Percentiles rank a stretch among this genome's conserved stretches.
Evolutionary conservation across 2,113 vertebrate species (phyloP).

Genomic region (Trichechus manatus): DNA sequence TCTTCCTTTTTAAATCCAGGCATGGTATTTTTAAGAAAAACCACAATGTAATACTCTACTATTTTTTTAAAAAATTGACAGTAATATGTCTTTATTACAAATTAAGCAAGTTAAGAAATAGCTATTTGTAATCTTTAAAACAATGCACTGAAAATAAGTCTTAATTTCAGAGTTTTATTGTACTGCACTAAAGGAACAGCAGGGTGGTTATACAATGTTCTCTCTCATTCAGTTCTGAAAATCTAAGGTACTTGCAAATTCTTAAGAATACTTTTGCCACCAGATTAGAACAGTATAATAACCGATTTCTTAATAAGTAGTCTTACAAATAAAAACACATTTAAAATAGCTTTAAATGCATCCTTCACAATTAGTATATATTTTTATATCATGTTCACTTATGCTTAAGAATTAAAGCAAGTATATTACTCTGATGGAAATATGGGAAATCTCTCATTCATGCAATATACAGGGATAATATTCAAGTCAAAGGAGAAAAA

Average conservation of each 20-base stretch:
- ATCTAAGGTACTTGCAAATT: constrained; percentile 80
- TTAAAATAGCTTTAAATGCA: constrained; percentile 81
- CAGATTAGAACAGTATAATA: constrained; percentile 75
- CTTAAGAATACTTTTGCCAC: constrained; percentile 81
- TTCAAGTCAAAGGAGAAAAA: constrained; percentile 68
- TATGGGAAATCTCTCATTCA: constrained; percentile 78
- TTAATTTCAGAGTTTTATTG: constrained; percentile 85
- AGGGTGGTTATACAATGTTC: constrained; percentile 83
- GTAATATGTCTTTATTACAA: constrained; percentile 64
- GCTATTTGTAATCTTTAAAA: constrained; percentile 69
- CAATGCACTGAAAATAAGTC: constrained; percentile 82
- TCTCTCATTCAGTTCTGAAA: constrained; percentile 81
- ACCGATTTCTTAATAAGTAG: constrained; percentile 74
- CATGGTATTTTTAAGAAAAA: constrained; percentile 19
- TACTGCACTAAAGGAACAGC: constrained; percentile 90
- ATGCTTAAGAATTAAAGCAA: constrained; percentile 83
- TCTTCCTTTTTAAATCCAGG: neutral
- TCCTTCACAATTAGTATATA: constrained; percentile 77
- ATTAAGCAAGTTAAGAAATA: constrained; percentile 73
- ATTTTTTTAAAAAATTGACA: constrained; percentile 38
- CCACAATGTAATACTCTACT: constrained; percentile 1
- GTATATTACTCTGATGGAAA: constrained; percentile 78
- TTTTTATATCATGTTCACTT: constrained; percentile 74
- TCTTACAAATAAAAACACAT: constrained; percentile 83
- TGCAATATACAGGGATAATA: constrained; percentile 81